Percentiles rank a stretch among this genome's conserved stretches.
Conservation (phyloP, 2,888 invertebrate species). For the Horisme vitalbata region DNA sequence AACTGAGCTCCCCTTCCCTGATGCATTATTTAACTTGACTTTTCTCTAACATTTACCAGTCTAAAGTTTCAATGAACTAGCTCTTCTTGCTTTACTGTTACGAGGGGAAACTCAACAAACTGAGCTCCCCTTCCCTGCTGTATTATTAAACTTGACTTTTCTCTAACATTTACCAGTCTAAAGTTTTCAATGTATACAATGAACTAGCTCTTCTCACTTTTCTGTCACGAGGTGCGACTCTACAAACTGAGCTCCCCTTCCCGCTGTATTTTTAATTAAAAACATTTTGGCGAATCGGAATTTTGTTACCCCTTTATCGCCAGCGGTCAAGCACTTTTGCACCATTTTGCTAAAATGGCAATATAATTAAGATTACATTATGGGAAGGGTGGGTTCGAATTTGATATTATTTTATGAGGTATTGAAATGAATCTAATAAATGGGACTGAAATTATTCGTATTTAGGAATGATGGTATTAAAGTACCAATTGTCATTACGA, state of each 20-base stretch:
- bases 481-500: background rate
- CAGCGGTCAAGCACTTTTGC: constrained; percentile 28
- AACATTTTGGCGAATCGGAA: constrained; percentile 45
- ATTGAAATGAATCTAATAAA: too few species aligned
- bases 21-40: too few species aligned
- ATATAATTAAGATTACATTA: constrained; percentile 28
- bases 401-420: constrained; percentile 13
- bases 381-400: constrained; percentile 14
- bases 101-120: too few species aligned
- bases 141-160: too few species aligned
- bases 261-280: constrained; percentile 58
- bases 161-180: too few species aligned
- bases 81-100: too few species aligned
- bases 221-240: constrained; percentile 33
- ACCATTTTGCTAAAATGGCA: constrained; percentile 31
- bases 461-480: background rate
- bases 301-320: constrained; percentile 36
- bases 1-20: too few species aligned
- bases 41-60: too few species aligned
- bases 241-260: constrained; percentile 45
- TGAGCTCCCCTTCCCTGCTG: too few species aligned
- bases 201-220: constrained; percentile 1
- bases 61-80: too few species aligned
- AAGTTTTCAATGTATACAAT: too few species aligned
- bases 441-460: constrained; percentile 5